Evolutionary conservation across 2,888 invertebrate species (phyloP), one percentile per base, ranked within the genome.

Genomic region (Tetanocera ferruginea): DNA sequence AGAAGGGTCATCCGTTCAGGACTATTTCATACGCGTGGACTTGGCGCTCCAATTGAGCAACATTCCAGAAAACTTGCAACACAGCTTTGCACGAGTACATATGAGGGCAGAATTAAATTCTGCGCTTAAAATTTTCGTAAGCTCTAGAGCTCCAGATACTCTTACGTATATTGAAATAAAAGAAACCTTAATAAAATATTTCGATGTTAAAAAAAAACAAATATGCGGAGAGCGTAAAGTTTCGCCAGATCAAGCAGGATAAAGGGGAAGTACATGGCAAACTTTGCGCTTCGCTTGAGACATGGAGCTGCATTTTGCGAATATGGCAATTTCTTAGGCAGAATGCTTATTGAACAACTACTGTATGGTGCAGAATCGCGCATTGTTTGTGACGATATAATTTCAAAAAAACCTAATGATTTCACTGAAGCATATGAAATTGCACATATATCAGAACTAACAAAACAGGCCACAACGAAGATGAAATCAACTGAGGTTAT

Each of bases 271-370:
- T 25, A 75, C 3, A 17, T 79, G 17, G 77, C 78, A n/a, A 37
- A 23, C 14, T 80, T 80, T 69, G 23, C 78, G 1, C 43, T 80
- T 31, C 73, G 78, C 2, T 67, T 81, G 17, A 79, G 76, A 23
- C 72, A 81, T 70, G 81, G 52, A 5, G 79, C 79, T 3, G 71
- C 37, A 8, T 74, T 78, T 60, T 78, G 81, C 67, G 79, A 80
- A 11, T 81, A 82, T 77, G 77, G 78, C 0, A 25, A 52, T 6
- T 81, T 78, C 28, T 28, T 80, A 28, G 76, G 79, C 62, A 52
- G 80, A 1, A 80, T 81, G 80, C 19, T 82, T 6, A 78, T 76
- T 51, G 80, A 80, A 69, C 82, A 82, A 74, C 11, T 82, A 43
- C 17, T 81, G n/a, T 80, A 60, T 28, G 80, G 80, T 1, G 28